Evolutionary conservation across 2,113 vertebrate species (phyloP).

Genomic region (Cryptoleucopteryx plumbea): DNA sequence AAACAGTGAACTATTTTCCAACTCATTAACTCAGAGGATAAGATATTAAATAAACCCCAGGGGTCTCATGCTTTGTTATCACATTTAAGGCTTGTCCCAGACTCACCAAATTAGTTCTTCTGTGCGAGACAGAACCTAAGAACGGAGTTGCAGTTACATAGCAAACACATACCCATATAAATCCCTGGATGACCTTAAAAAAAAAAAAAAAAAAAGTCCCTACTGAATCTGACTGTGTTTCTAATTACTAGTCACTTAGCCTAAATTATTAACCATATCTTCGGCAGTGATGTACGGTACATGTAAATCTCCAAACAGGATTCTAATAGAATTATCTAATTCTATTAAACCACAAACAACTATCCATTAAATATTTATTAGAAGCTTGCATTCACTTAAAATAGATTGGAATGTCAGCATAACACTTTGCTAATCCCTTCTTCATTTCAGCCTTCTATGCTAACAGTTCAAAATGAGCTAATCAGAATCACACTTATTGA

Average conservation of each 20-base stretch:
- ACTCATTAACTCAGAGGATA: constrained; percentile 77
- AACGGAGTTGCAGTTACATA: background rate
- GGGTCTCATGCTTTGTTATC: constrained; percentile 65
- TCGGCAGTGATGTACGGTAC: constrained; percentile 68
- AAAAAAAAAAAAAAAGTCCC: constrained; percentile 19
- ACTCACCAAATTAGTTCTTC: constrained; percentile 59
- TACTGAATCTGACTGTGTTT: constrained; percentile 64
- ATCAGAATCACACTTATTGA: constrained; percentile 65
- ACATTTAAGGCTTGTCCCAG: constrained; percentile 62
- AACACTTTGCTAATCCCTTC: constrained; percentile 49
- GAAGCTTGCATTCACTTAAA: constrained; percentile 68
- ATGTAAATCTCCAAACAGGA: constrained; percentile 72
- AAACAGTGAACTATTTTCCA: constrained; percentile 80
- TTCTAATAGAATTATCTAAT: constrained; percentile 80
- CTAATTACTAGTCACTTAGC: constrained; percentile 76
- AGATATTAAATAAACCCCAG: constrained; percentile 74
- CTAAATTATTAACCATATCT: constrained; percentile 78
- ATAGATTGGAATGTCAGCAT: constrained; percentile 69
- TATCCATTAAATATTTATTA: constrained; percentile 78
- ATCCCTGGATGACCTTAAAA: constrained; percentile 28
- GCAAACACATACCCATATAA: background rate
- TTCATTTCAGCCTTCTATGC: background rate
- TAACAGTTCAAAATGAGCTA: constrained; percentile 41
- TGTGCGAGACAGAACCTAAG: constrained; percentile 14
- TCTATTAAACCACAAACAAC: constrained; percentile 79